A percentile compares a stretch with the other conserved stretches of the same genome.
Evolutionary conservation across 1,140 invertebrate species (phyloP).

Genomic region (Meteorus sp.): DNA sequence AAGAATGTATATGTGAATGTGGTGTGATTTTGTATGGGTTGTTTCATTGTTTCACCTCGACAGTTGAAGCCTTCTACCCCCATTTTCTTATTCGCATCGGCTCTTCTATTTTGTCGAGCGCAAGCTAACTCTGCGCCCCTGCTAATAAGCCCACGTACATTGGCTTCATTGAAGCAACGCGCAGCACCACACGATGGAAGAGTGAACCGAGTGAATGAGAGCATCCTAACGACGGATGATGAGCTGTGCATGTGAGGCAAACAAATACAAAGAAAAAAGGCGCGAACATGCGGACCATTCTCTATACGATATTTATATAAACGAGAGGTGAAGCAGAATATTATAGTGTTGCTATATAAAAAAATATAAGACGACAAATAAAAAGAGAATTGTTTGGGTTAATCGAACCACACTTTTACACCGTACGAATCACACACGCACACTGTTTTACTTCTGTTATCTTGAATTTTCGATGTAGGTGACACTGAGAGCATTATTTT

Average conservation of each 20-base stretch:
- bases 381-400: background rate
- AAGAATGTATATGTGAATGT: background rate
- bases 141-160: slow-evolving; percentile 15
- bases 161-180: slow-evolving; percentile 17
- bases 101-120: slow-evolving; percentile 7
- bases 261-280: background rate
- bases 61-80: slow-evolving; percentile 10
- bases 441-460: slow-evolving; percentile 10
- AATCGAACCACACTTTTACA: background rate
- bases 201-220: slow-evolving; percentile 18
- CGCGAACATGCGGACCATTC: background rate
- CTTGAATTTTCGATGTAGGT: slow-evolving; percentile 14
- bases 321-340: background rate
- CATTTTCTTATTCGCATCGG: slow-evolving; percentile 18
- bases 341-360: background rate
- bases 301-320: too few species aligned
- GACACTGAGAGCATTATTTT: background rate
- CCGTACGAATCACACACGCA: background rate
- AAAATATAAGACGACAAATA: background rate
- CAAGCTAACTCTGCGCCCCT: background rate
- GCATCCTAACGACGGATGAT: slow-evolving; percentile 16
- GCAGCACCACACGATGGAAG: slow-evolving; percentile 15
- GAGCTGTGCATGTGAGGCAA: background rate
- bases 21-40: too few species aligned
- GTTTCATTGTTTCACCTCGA: slow-evolving; percentile 1